Percentiles rank a stretch among this genome's conserved stretches.
Evolutionary conservation across 2,113 vertebrate species (phyloP).

Genomic region (Prionailurus bengalensis): DNA sequence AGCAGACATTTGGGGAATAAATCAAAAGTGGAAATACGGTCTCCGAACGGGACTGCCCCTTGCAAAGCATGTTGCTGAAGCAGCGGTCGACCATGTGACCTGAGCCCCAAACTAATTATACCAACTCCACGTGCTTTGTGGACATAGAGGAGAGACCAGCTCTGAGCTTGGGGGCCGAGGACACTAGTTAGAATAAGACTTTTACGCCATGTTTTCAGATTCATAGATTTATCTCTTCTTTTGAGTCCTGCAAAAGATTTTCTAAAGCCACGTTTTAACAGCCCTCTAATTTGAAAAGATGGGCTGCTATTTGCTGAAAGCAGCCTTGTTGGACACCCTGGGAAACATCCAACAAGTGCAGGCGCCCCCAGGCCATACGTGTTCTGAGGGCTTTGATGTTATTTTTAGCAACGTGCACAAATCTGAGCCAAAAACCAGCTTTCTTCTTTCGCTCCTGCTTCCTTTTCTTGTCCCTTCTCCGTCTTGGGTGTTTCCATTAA

Average conservation of each 20-base stretch:
- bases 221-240: background rate
- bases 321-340: background rate
- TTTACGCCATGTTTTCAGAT: background rate
- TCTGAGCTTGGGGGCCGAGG: conserved; percentile 54
- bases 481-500: background rate
- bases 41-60: conserved; percentile 58
- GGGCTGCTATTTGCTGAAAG: background rate
- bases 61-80: conserved; percentile 71
- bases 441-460: background rate
- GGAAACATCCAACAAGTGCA: background rate
- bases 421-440: background rate
- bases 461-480: background rate
- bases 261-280: background rate
- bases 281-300: background rate
- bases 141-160: conserved; percentile 65
- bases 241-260: background rate
- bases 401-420: conserved; percentile 60
- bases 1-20: conserved; percentile 60
- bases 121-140: conserved; percentile 74
- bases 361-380: accelerated
- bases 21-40: conserved; percentile 48
- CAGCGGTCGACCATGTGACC: conserved; percentile 58
- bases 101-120: conserved; percentile 56
- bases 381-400: background rate
- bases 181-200: background rate